phyloP scores from a whole-genome alignment of 1,140 invertebrate genomes.

The Ips nitidus region DNA sequence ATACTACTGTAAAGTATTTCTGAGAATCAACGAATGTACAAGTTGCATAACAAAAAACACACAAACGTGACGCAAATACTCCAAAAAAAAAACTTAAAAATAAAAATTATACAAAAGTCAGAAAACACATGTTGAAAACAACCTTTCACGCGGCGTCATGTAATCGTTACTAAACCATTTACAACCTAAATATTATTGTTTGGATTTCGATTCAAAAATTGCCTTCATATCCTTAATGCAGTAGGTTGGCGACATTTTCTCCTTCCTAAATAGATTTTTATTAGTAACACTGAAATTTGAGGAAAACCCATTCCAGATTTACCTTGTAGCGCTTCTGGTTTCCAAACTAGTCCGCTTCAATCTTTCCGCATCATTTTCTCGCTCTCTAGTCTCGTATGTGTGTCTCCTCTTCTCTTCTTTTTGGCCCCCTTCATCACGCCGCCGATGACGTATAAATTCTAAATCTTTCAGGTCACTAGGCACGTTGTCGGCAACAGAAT shows the following conservation, averaged over 20 bases:
- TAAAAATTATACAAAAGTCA: neutral
- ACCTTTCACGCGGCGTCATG: neutral
- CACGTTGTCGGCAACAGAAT: constrained; percentile 17
- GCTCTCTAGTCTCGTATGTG: constrained; percentile 46
- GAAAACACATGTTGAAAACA: neutral
- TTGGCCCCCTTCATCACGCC: constrained; percentile 35
- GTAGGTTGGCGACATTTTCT: constrained; percentile 66
- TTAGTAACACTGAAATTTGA: too few relatives aligned
- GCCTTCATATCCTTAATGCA: constrained; percentile 78
- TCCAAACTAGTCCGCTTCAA: constrained; percentile 46
- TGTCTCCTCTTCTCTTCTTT: constrained; percentile 45
- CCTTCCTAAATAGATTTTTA: constrained; percentile 55
- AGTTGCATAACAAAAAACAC: constrained; percentile 16
- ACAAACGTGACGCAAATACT: constrained; percentile 18
- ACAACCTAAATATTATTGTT: constrained; percentile 44
- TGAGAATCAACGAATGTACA: constrained; percentile 10
- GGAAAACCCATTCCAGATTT: constrained; percentile 6
- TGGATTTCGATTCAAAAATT: constrained; percentile 68
- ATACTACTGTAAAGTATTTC: too few relatives aligned
- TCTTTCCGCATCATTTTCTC: constrained; percentile 42
- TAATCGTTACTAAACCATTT: neutral
- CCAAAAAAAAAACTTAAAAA: constrained; percentile 4
- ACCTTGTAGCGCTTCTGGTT: constrained; percentile 44
- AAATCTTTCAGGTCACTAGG: constrained; percentile 37
- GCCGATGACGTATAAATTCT: constrained; percentile 40